Base-by-base conservation (phyloP, 1,140 invertebrate genomes). In the Drosophila repletoides region DNA sequence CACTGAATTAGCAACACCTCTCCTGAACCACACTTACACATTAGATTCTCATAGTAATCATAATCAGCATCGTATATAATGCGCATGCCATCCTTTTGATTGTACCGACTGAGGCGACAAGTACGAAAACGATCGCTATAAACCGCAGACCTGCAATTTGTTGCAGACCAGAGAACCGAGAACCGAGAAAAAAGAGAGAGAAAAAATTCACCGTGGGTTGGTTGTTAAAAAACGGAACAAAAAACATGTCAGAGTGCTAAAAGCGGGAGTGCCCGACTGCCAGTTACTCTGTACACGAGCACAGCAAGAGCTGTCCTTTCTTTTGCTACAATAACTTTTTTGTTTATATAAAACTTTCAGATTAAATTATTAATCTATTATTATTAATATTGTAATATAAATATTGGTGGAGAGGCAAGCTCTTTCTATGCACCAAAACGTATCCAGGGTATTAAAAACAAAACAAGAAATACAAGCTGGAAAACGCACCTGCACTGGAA, bases 1-100 rank as follows among this genome's bases (percentile, higher is more conserved):
- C 38, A 48, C 41, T 43, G 36, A 33, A 81, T 84, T 72, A 86
- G 63, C 72, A 52, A 72, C 60, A 7, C 10, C 1, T 2, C 10
- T 49, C 56, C 60, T 55, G 21, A 28, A 21, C 17, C 17, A 61
- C 80, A 95, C 95, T 94, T 92, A 97, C 96, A 94, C 95, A 96
- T 96, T 15, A 96, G 92, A 91, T 96, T 97, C 90, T 97, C 96
- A 83, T 97, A 98, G 89, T 97, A 97, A 91, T 97, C 96, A 90
- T 96, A 97, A 89, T 97, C 95, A 0, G 95, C 94, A 89, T 97
- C 96, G 80, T 96, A 97, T 55, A 97, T 95, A 48, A 97, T 94
- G 56, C 95, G 92, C 92, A 96, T 95, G n/a, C 95, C 95, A 81
- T 97, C 96, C 52, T 95, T 93, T 90, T 96, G 95, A 91, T 96